phyloP scores from a whole-genome alignment of 2,888 invertebrate genomes.

The Amaurobius ferox region DNA sequence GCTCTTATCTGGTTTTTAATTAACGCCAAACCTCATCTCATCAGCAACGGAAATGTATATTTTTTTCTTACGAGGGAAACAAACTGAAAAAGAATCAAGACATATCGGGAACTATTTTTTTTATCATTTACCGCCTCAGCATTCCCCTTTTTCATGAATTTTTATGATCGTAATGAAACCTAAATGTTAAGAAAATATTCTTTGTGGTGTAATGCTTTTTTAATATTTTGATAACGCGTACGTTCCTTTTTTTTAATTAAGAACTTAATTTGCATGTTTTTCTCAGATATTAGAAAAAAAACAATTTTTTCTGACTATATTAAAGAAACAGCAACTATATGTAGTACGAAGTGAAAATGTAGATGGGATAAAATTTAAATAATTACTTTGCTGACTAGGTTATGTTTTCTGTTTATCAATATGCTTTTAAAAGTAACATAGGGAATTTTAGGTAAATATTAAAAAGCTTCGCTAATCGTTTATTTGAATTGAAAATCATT shows the following conservation, averaged over 20 bases:
- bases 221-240: constrained; percentile 29
- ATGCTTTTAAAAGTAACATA: no score
- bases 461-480: no score
- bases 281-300: constrained; percentile 30
- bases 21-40: background rate
- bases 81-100: background rate
- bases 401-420: no score
- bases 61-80: background rate
- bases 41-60: background rate
- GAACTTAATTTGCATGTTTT: constrained; percentile 50
- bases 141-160: constrained; percentile 28
- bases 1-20: background rate
- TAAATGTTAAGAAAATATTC: constrained; percentile 30
- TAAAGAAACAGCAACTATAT: no score
- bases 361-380: constrained; percentile 46
- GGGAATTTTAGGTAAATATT: no score
- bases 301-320: no score
- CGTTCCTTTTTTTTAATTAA: constrained; percentile 49
- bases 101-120: constrained; percentile 13
- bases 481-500: no score
- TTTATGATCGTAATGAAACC: constrained; percentile 12
- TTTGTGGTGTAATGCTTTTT: constrained; percentile 27
- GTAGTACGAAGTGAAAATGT: constrained; percentile 40
- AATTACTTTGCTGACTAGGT: constrained; percentile 26
- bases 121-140: background rate